Base-by-base conservation (phyloP, 2,113 vertebrate genomes). In the Empidonax alnorum region DNA sequence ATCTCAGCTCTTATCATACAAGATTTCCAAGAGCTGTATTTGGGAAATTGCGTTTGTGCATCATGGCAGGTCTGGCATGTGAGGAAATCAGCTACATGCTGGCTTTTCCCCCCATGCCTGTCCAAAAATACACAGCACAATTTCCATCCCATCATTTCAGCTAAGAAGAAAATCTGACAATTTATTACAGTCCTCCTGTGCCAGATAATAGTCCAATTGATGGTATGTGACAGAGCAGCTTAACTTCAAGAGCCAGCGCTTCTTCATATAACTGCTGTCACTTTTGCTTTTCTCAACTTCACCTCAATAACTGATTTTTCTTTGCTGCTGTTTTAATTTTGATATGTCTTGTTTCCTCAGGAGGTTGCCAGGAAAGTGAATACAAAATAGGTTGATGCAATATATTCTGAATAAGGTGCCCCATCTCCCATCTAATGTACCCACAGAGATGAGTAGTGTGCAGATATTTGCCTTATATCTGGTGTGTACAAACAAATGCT, bases 111-210 rank as follows among this genome's bases (percentile, higher is more conserved):
- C 44, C 55, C 35, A 69, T 84, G 55, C 44, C 52, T 52, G 86
- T 96, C 91, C 87, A 96, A 94, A 97, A 96, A 93, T 90, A 93
- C 73, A 44, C 84, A 93, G 89, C 56, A 93, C 95, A 97, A 97
- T 98, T 98, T 96, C 96, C 94, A 97, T 97, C 93, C 95, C 93
- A 94, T 97, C 96, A 97, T 97, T 97, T 98, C 44, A 42, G 84
- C 92, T 97, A 97, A 97, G 97, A 98, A 98, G 97, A 95, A 98
- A 97, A 98, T 98, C 96, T 98, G 95, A 98, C 96, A 97, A 98
- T 97, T 97, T 98, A 97, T 98, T 97, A 97, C 92, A 97, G 95
- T 84, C 94, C 93, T 97, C 91, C 95, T 95, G 94, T 92, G 95
- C 91, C 91, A 97, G 96, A 98, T 97, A 98, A 98, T 98, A 96